Evolutionary conservation across 1,140 invertebrate species (phyloP).

Genomic region (Anoplophora glabripennis): DNA sequence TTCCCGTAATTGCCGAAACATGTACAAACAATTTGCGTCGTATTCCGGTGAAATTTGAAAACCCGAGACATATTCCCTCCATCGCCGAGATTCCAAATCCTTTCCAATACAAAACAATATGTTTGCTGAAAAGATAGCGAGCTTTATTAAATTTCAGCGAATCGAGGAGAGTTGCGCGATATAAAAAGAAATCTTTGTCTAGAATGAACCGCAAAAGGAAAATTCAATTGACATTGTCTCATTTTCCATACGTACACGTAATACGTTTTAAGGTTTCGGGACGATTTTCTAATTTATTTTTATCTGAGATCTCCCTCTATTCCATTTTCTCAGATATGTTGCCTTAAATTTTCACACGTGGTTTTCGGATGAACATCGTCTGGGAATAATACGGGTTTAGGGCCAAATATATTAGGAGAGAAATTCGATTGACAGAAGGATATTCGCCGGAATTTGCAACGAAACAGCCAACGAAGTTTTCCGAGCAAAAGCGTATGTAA

Average conservation of each 20-base stretch:
- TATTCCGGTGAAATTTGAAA: too few species aligned
- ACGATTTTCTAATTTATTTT: constrained; percentile 15
- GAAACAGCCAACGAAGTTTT: neutral
- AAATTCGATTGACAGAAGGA: constrained; percentile 1
- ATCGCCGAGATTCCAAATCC: too few species aligned
- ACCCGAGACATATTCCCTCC: too few species aligned
- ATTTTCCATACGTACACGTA: constrained; percentile 12
- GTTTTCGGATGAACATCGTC: neutral
- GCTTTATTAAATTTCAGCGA: too few species aligned
- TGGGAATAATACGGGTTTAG: constrained; percentile 1
- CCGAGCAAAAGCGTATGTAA: neutral
- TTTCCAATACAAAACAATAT: too few species aligned
- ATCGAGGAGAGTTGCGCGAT: too few species aligned
- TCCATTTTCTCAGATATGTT: constrained; percentile 5
- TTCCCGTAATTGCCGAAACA: too few species aligned
- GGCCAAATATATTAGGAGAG: neutral
- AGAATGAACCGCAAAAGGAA: neutral
- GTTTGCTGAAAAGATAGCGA: too few species aligned
- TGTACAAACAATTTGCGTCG: too few species aligned
- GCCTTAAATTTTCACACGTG: neutral
- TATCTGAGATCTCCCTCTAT: constrained; percentile 3
- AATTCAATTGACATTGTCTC: constrained; percentile 12
- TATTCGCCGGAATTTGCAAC: neutral
- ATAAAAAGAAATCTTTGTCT: too few species aligned
- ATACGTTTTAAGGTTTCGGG: constrained; percentile 4